phyloP scores from a whole-genome alignment of 2,113 vertebrate genomes.

The Hystrix brachyura region DNA sequence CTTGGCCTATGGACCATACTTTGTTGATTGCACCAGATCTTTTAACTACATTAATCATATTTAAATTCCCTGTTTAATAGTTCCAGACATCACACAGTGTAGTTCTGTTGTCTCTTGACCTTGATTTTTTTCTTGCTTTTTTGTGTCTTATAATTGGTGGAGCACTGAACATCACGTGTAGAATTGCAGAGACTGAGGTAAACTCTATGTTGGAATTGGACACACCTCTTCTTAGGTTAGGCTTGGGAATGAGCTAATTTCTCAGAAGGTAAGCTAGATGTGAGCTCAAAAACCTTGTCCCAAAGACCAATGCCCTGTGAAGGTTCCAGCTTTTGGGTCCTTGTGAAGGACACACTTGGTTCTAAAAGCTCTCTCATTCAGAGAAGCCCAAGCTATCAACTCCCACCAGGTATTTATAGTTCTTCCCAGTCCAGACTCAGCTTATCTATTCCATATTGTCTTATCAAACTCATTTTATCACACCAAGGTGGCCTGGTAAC shows the following conservation, averaged over 20 bases:
- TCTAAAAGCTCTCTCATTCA: background rate
- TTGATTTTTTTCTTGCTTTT: background rate
- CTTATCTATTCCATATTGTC: constrained; percentile 15
- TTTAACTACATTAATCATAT: background rate
- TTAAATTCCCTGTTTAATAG: background rate
- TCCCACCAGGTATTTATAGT: background rate
- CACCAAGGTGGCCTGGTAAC: background rate
- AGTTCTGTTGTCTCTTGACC: background rate
- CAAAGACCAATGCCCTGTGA: background rate
- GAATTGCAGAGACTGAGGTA: background rate
- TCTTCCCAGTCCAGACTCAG: background rate
- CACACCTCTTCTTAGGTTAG: background rate
- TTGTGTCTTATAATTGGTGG: background rate
- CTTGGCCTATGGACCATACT: background rate
- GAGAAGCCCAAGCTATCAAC: background rate
- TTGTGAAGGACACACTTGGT: background rate
- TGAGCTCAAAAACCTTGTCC: background rate
- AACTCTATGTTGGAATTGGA: background rate
- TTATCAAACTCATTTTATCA: background rate
- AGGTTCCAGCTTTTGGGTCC: background rate
- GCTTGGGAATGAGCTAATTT: background rate
- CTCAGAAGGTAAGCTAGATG: background rate
- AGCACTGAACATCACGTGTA: background rate
- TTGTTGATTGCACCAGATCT: background rate
- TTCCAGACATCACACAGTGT: background rate